Evolutionary conservation across 2,888 invertebrate species (phyloP), one percentile per base, ranked within the genome.

Genomic region (Diarsia mendica): DNA sequence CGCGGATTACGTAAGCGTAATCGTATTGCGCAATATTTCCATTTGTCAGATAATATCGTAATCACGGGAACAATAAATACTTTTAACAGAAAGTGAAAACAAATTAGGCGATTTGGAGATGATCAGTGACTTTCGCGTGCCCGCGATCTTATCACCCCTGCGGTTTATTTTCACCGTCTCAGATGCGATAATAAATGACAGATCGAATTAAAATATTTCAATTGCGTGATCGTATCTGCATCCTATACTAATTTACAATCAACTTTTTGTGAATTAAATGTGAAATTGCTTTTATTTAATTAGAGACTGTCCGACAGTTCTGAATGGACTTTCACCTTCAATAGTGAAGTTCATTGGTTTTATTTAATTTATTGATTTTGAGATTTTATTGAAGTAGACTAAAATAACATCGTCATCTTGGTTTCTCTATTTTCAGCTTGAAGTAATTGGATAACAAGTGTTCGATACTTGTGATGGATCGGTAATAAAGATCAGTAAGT

Each of bases 1-100:
- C 91, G 89, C 88, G 88, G 91, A 93, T 94, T 94, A 87, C 92
- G 87, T 92, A 93, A 95, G 88, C 85, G 90, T 90, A 91, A 92
- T 93, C 89, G 90, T 86, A 90, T 90, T 90, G 92, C 89, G 91
- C 91, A 93, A 93, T 93, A 93, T 92, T 94, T 92, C 89, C 91
- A 94, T 95, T 95, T 93, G 92, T 94, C 92, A 91, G 95, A 95
- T 95, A 94, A 85, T 82, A 94, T 95, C 94, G 89, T 71, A 64
- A 77, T 83, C 75, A 88, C 89, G 91, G 91, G 91, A 93, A 94
- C 93, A 94, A 94, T 91, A 91, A 91, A 89, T 85, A 88, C 84
- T 92, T 92, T 93, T 92, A 94, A 94, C 90, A 91, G 91, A 95
- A 95, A 95, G 94, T 91, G 93, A 94, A 95, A 95, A 95, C 93